phyloP scores from a whole-genome alignment of 2,888 invertebrate genomes.

The Apamea anceps region DNA sequence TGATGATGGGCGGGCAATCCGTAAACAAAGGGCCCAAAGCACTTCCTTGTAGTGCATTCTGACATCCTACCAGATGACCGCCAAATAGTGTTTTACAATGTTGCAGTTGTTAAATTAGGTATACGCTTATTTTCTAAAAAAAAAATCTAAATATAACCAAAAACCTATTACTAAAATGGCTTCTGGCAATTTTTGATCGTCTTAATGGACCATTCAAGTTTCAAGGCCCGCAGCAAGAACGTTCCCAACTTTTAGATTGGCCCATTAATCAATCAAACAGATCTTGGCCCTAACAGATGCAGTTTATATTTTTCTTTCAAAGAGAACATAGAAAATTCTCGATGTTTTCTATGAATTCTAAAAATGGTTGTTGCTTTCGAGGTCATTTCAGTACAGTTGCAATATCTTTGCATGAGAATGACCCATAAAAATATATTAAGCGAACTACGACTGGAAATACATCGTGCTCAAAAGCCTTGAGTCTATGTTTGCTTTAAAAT shows the following conservation, averaged over 20 bases:
- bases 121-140: neutral
- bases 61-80: slow-evolving; percentile 1
- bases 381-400: slow-evolving; percentile 46
- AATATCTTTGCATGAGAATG: slow-evolving; percentile 59
- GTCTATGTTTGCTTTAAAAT: slow-evolving; percentile 32
- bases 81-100: neutral
- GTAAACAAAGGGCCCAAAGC: neutral
- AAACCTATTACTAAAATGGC: slow-evolving; percentile 20
- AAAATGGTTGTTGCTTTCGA: slow-evolving; percentile 15
- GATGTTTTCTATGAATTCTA: slow-evolving; percentile 23
- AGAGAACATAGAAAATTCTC: neutral
- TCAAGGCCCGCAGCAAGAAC: slow-evolving; percentile 36
- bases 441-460: slow-evolving; percentile 29
- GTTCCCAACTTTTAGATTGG: slow-evolving; percentile 50
- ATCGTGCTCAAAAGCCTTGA: slow-evolving; percentile 27
- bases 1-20: neutral
- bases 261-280: slow-evolving; percentile 57
- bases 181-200: slow-evolving; percentile 34
- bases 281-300: slow-evolving; percentile 40
- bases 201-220: slow-evolving; percentile 43
- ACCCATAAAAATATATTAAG: slow-evolving; percentile 46
- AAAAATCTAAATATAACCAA: slow-evolving; percentile 22
- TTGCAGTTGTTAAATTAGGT: neutral
- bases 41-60: neutral
- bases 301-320: slow-evolving; percentile 30